Conservation (phyloP, 2,113 vertebrate species). For the Spermophilus dauricus region DNA sequence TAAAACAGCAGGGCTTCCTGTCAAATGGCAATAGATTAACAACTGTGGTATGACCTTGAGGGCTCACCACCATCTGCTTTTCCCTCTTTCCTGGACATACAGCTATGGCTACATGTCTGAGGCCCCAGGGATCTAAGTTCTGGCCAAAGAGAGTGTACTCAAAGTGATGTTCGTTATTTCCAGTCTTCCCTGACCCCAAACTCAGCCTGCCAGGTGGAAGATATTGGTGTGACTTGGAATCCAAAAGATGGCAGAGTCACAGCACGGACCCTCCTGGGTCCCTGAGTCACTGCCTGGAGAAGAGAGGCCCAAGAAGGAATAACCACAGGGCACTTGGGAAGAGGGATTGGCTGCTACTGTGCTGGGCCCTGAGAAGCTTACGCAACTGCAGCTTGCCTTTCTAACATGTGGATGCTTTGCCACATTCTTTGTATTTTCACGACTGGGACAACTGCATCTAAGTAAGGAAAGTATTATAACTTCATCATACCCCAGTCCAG, state of each 20-base stretch:
- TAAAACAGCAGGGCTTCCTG: neutral
- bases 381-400: neutral
- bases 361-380: neutral
- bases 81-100: neutral
- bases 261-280: neutral
- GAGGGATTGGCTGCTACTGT: neutral
- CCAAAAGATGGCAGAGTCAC: neutral
- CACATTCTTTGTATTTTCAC: neutral
- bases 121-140: neutral
- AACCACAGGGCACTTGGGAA: neutral
- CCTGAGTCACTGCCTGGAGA: neutral
- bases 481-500: neutral
- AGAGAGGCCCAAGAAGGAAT: neutral
- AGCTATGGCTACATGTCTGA: neutral
- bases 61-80: accelerated
- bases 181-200: neutral
- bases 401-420: neutral
- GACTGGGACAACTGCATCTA: neutral
- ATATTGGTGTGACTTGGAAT: neutral
- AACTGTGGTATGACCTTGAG: neutral
- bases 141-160: neutral
- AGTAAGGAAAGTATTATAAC: neutral
- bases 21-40: neutral
- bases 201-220: neutral
- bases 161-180: neutral